Base-by-base conservation (phyloP, 92 coral and sea anemone genomes). In the Paragorgia papillata region DNA sequence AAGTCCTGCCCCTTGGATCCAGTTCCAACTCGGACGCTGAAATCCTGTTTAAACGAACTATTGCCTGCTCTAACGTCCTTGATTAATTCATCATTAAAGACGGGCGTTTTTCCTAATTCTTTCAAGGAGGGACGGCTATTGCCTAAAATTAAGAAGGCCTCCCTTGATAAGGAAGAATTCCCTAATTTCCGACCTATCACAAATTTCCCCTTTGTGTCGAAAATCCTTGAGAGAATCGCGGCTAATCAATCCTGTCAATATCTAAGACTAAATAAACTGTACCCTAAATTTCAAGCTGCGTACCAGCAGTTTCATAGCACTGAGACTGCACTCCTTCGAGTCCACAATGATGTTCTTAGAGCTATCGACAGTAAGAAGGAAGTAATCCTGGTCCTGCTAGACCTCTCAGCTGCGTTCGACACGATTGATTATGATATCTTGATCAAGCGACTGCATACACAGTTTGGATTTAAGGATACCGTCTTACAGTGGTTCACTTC, bases 101-200 rank as follows among this genome's bases (percentile, higher is more conserved):
- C 69, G 49, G 82, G 82, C 56, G 82, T 76, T 9, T 76, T 76
- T 15, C 82, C 82, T 57, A 17, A 54, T 41, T 26, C 62, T 57
- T 57, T 76, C 49, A 76, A 76, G 71, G 56, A 76, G 56, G 82
- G 82, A 61, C 49, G 41, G 41, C 43, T 76, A 68, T 68, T 57
- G 71, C 82, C 71, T n/a, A 54, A 41, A 59, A 76, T 76, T 68
- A 76, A 76, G 82, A 76, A 76, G 82, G 51, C 5, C 55, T 27
- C 82, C 41, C 70, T 76, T 25, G 82, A 76, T 73, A 27, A 59
- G 59, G 82, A 76, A 60, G 82, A 62, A 25, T 61, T 76, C 17
- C 40, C 70, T 76, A 76, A 30, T 62, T 76, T 41, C 57, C 59
- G 82, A 59, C 82, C 82, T 34, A 76, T 76, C 73, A 76, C 82